These are phyloP conservation scores for Momotus momota DNA, from an alignment of 2,797 vertebrate species.

Conservation along the genomic window DNA sequence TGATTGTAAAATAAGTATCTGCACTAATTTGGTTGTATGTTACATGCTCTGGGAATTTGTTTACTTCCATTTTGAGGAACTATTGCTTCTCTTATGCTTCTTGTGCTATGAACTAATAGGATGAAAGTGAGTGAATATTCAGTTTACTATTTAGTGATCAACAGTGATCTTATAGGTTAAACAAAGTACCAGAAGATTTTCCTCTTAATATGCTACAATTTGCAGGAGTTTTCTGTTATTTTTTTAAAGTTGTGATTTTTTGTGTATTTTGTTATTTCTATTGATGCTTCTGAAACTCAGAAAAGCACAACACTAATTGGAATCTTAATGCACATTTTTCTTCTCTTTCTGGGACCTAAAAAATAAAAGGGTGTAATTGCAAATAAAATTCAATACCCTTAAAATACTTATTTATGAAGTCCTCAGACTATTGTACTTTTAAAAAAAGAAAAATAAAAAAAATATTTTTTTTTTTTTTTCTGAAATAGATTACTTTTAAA, in stretches of 20 bases:
- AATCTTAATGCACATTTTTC: neutral
- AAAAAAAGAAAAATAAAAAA: no score
- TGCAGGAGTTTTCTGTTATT: neutral
- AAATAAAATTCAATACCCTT: neutral
- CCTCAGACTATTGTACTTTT: neutral
- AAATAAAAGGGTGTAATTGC: rapidly evolving
- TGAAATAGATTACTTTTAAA: neutral
- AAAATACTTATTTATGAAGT: neutral
- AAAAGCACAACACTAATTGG: neutral
- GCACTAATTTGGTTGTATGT: neutral
- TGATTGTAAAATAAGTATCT: neutral
- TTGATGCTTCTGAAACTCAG: neutral
- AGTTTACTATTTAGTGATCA: neutral
- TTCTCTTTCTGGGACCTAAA: no score
- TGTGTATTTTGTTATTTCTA: neutral
- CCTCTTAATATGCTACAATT: neutral
- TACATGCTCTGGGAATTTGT: neutral
- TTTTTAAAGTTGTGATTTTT: neutral
- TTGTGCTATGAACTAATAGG: neutral
- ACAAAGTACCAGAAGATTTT: neutral
- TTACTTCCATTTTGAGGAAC: neutral
- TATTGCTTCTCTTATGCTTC: neutral
- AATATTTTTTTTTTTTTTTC: neutral
- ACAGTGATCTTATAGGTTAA: neutral
- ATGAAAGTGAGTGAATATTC: neutral